Conservation (phyloP, 2,113 vertebrate species). For the Oreocharis arfaki region DNA sequence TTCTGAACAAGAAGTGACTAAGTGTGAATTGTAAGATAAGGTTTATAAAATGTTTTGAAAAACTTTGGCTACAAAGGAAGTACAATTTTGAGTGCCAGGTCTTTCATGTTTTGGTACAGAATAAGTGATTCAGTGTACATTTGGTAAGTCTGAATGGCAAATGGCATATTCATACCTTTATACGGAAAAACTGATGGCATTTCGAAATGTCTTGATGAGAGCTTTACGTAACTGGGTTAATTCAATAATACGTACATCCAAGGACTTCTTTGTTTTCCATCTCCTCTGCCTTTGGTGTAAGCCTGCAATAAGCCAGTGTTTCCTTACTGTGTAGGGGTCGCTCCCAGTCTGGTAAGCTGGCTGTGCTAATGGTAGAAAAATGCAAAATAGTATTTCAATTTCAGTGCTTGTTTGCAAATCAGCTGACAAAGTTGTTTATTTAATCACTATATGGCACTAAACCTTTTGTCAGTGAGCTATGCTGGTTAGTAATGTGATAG, state of each 20-base stretch:
- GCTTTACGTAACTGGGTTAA: not conserved
- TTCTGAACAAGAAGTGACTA: not conserved
- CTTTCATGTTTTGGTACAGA: not conserved
- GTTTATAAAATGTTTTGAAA: not conserved
- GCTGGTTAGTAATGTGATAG: not conserved
- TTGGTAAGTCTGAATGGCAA: not conserved
- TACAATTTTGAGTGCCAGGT: not conserved
- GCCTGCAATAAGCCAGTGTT: not conserved
- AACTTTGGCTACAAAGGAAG: not conserved
- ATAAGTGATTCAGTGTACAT: not conserved
- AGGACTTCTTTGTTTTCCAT: not conserved
- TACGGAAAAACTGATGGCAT: not conserved
- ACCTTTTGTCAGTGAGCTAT: not conserved
- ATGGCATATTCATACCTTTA: not conserved
- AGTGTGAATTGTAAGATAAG: not conserved
- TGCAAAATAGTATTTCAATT: not conserved
- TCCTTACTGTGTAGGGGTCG: not conserved
- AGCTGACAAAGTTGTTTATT: not conserved
- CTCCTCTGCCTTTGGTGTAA: not conserved
- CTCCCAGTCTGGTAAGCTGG: not conserved
- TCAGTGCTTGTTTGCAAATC: not conserved
- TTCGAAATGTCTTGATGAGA: not conserved
- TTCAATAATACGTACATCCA: not conserved
- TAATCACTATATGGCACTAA: not conserved
- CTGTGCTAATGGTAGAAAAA: not conserved